phyloP scores from a whole-genome alignment of 2,888 invertebrate species.

The Colostygia pectinataria region DNA sequence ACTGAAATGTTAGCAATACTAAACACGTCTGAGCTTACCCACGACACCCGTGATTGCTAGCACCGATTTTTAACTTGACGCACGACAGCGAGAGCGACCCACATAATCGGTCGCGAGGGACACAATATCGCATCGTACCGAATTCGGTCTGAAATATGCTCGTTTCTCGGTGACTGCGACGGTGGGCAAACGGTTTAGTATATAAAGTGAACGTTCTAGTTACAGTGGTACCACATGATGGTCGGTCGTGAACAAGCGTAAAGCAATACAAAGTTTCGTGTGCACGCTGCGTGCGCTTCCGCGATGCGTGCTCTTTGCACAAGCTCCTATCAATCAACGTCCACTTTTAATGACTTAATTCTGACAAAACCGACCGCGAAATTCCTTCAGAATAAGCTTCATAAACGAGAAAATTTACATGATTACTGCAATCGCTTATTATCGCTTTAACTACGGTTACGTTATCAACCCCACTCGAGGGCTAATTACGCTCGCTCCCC shows the following conservation, averaged over 20 bases:
- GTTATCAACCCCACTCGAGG: conserved; percentile 34
- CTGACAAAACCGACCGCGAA: conserved; percentile 59
- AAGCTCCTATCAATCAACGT: conserved; percentile 74
- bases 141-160: too few species aligned
- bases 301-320: conserved; percentile 65
- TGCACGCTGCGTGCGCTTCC: conserved; percentile 65
- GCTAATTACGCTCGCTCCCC: conserved; percentile 52
- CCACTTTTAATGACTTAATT: conserved; percentile 76
- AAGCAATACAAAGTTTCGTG: conserved; percentile 50
- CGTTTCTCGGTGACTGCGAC: too few species aligned
- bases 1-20: too few species aligned
- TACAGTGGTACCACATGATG: conserved; percentile 23
- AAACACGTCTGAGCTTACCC: too few species aligned
- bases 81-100: too few species aligned
- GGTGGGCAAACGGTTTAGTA: not conserved
- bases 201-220: conserved; percentile 16
- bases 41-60: too few species aligned
- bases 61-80: too few species aligned
- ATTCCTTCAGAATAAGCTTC: conserved; percentile 56
- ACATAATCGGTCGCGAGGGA: too few species aligned
- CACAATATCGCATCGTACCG: too few species aligned
- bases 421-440: conserved; percentile 57
- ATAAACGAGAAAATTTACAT: conserved; percentile 65
- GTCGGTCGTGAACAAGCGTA: conserved; percentile 41
- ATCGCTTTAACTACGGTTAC: conserved; percentile 49